phyloP scores from a whole-genome alignment of 2,888 invertebrate genomes.

The Acleris emargana region DNA sequence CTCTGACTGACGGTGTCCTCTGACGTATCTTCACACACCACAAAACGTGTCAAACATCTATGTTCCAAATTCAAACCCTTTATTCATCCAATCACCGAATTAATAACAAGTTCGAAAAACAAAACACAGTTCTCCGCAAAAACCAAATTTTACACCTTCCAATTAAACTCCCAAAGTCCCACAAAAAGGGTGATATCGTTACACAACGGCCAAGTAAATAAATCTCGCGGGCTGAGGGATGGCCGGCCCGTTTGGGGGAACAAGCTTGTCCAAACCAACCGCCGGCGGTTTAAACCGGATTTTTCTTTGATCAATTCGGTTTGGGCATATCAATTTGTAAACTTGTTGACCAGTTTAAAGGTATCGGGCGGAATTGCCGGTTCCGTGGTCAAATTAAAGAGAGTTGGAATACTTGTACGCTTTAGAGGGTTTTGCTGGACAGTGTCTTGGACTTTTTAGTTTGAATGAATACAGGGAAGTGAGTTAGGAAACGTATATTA shows the following conservation, averaged over 20 bases:
- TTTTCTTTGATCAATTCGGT: constrained; percentile 31
- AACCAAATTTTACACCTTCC: constrained; percentile 7
- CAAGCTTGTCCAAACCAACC: constrained; percentile 15
- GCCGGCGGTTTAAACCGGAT: constrained; percentile 30
- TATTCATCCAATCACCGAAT: too few relatives aligned
- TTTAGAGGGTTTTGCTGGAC: not conserved
- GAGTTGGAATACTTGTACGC: not conserved
- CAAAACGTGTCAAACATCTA: too few relatives aligned
- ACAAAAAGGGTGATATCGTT: constrained; percentile 8
- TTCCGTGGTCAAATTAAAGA: constrained; percentile 1
- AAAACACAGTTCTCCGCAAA: not conserved
- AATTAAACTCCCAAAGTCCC: constrained; percentile 2
- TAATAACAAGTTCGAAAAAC: not conserved
- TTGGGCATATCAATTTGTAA: constrained; percentile 21
- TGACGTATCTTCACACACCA: too few relatives aligned
- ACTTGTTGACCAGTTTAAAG: constrained; percentile 21
- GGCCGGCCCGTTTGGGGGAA: constrained; percentile 8
- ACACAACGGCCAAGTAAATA: constrained; percentile 7
- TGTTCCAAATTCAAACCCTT: too few relatives aligned
- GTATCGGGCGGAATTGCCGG: not conserved
- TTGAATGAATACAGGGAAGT: too few relatives aligned
- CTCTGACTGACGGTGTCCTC: too few relatives aligned
- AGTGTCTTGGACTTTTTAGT: too few relatives aligned
- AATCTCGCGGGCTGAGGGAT: not conserved
- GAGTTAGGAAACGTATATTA: too few relatives aligned